Base-by-base conservation (phyloP, 1,140 invertebrate species). In the Philopotamus ludificatus region DNA sequence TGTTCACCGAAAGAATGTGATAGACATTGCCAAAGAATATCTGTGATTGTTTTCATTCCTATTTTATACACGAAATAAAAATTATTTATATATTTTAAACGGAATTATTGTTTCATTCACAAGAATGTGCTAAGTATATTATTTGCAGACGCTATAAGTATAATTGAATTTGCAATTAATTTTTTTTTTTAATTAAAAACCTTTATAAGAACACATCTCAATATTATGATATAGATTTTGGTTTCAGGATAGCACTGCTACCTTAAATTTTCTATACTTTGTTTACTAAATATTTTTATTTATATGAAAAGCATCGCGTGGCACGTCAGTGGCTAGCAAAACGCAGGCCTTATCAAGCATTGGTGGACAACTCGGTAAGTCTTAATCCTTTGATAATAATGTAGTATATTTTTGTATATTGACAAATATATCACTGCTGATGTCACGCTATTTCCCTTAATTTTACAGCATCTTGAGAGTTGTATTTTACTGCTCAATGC, bases 271-370 rank as follows among this genome's bases (percentile, higher is more conserved):
- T 39, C 44, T 66, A 51, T 70, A 64, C 65, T 70, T 70, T 66
- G 49, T 63, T 70, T 53, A 70, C 57, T 70, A 65, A 70, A 67
- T 49, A 60, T 70, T 81, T 81, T 77, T 80, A 81, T 81, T 81
- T 81, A 77, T 80, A 81, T 81, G 79, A 78, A 81, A 81, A 80
- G 79, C 79, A 64, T 77, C 78, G 78, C 77, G 76, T 71, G 76
- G 79, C 75, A 78, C 78, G 63, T 65, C 68, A 65, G 78, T 79
- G 74, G 79, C 78, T 71, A 77, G 77, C 77, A 79, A 79, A 75
- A 79, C 78, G 68, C 79, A 79, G 77, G 79, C 79, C 70, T 78
- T 80, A 72, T 76, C 78, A 72, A 76, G 78, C 74, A 80, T 81
- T 78, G 75, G 78, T 72, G 75, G 71, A 53, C 76, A 76, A 44